Evolutionary conservation across 2,797 vertebrate genomes (phyloP), one percentile per base, ranked within the genome.

Genomic region (Xyrichtys novacula): DNA sequence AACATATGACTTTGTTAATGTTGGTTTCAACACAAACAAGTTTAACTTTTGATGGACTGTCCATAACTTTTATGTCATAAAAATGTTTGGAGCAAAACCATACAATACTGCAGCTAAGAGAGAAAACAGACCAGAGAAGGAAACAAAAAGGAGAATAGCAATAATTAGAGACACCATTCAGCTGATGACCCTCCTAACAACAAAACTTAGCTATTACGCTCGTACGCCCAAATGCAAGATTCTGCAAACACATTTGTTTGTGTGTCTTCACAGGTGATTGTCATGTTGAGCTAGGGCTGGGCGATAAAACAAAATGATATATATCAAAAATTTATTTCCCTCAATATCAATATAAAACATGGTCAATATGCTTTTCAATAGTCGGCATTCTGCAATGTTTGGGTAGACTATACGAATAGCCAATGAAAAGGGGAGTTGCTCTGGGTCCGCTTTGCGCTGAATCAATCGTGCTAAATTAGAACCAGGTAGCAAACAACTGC

Each of bases 101-200:
- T n/a, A n/a, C 60, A 62, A 59, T 64, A 69, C 49, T 56, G 64
- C 62, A 75, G 83, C 71, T 39, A 6, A 69, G 43, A 7, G 29
- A 54, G 34, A 62, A 43, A 65, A 63, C 65, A 59, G 11, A 34
- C 2, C 11, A 12, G 10, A 34, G 4, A 34, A 34, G 14, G 32
- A 34, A 29, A 29, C 32, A 34, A 12, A 34, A 12, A 34, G 32
- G 67, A 81, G 72, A 14, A 42, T 44, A 48, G 68, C 23, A 23
- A 78, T 84, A 81, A 83, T 83, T 80, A 76, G 72, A 86, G 65
- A 71, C 58, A 52, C 60, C 60, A 71, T 81, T 66, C 47, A 76
- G 80, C 48, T 82, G 47, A 65, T 78, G 69, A 70, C 73, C 80
- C 78, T 70, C 38, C 19, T 55, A 66, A 58, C 64, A 65, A 65